phyloP scores from a whole-genome alignment of 2,888 invertebrate species.

The Coelogynopora nodosa region DNA sequence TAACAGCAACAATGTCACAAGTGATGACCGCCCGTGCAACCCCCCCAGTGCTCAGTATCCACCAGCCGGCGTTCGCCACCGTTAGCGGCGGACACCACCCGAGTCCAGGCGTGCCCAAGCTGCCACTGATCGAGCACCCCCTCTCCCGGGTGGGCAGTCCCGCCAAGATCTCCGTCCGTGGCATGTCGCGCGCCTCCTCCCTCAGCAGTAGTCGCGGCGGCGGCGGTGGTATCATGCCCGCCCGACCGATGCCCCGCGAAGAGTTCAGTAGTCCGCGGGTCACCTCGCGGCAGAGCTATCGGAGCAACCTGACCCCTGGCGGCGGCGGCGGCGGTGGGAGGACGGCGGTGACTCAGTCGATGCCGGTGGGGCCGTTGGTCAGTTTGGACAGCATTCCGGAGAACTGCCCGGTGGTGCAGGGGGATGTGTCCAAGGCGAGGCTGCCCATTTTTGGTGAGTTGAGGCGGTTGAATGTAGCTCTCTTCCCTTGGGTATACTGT shows the following conservation, averaged over 20 bases:
- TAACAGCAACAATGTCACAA: no score
- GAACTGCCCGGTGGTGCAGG: conserved; percentile 56
- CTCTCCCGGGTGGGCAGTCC: conserved; percentile 54
- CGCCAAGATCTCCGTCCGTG: conserved; percentile 53
- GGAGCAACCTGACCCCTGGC: background rate
- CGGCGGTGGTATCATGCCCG: no score
- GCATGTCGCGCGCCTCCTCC: conserved; percentile 53
- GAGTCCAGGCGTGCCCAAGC: conserved; percentile 26
- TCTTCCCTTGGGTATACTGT: background rate
- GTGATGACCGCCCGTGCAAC: no score
- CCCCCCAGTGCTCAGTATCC: no score
- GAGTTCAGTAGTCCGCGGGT: conserved; percentile 30
- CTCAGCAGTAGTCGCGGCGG: conserved; percentile 51
- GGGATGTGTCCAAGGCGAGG: conserved; percentile 55
- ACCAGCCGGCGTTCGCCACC: no score
- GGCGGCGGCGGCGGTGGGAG: no score
- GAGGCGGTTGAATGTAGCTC: no score
- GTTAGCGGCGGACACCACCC: no score
- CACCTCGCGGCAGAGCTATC: background rate
- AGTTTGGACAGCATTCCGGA: conserved; percentile 54
- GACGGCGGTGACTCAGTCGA: no score
- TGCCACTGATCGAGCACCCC: conserved; percentile 54
- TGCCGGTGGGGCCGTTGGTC: no score
- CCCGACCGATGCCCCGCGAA: conserved; percentile 49
- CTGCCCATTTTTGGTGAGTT: conserved; percentile 60